These are phyloP conservation scores for Oryzias melastigma DNA, from an alignment of 2,113 vertebrate species.

Conservation along the genomic window DNA sequence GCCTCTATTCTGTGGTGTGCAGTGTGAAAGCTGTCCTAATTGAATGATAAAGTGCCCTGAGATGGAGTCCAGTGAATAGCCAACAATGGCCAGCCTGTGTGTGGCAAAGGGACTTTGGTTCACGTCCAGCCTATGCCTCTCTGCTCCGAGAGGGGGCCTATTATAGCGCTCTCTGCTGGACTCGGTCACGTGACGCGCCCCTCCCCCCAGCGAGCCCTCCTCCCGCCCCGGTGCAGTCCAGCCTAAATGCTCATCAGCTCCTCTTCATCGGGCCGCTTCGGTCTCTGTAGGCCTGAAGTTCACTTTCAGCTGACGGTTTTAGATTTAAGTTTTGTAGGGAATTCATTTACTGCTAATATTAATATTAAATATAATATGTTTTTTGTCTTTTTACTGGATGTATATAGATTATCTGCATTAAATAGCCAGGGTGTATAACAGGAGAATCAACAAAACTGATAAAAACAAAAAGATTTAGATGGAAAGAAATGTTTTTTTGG, in stretches of 20 bases:
- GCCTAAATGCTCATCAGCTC: constrained; percentile 21
- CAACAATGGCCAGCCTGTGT: constrained; percentile 84
- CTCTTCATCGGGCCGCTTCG: constrained; percentile 57
- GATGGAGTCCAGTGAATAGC: constrained; percentile 81
- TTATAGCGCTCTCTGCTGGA: constrained; percentile 81
- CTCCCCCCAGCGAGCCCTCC: constrained; percentile 17
- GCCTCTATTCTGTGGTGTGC: constrained; percentile 79
- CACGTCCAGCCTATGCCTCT: constrained; percentile 79
- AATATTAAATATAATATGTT: too few relatives aligned
- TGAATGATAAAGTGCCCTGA: constrained; percentile 85
- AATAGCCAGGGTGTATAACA: too few relatives aligned
- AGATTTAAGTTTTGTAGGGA: too few relatives aligned
- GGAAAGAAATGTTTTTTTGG: too few relatives aligned
- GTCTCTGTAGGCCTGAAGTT: constrained; percentile 66
- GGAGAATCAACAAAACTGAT: too few relatives aligned
- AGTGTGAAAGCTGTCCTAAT: constrained; percentile 86
- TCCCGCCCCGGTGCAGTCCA: constrained; percentile 21
- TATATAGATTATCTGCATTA: too few relatives aligned
- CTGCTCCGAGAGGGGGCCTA: constrained; percentile 78
- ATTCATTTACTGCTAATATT: too few relatives aligned
- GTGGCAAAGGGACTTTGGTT: constrained; percentile 82
- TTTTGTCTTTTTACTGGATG: too few relatives aligned
- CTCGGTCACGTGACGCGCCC: constrained; percentile 71
- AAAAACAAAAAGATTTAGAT: too few relatives aligned
- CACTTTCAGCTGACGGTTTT: constrained; percentile 21